These are phyloP conservation scores for Distichodus sexfasciatus DNA, from an alignment of 2,797 vertebrate genomes.

Conservation along the genomic window DNA sequence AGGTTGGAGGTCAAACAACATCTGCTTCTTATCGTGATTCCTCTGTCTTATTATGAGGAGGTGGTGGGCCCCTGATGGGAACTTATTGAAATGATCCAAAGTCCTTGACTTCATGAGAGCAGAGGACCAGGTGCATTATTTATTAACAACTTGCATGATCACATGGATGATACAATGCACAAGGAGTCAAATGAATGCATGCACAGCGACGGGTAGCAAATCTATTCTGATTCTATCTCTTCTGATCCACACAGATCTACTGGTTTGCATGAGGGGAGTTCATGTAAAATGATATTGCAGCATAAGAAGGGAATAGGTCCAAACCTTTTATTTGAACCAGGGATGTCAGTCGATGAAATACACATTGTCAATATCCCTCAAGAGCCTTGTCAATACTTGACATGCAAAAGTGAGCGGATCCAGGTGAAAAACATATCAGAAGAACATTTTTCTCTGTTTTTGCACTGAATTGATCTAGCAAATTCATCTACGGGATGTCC, in stretches of 20 bases:
- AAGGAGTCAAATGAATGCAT: background rate
- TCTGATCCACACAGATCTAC: background rate
- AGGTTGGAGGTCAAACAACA: conserved; percentile 9
- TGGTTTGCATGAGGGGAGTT: background rate
- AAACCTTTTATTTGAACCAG: background rate
- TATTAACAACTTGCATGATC: background rate
- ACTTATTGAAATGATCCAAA: conserved; percentile 1
- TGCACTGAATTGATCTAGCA: background rate
- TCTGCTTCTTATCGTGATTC: conserved; percentile 1
- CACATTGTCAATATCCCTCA: conserved; percentile 1
- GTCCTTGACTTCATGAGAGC: background rate
- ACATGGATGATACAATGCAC: background rate
- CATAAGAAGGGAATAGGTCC: background rate
- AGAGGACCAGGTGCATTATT: background rate
- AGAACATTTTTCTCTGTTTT: background rate
- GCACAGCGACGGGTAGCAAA: background rate
- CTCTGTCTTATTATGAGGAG: background rate
- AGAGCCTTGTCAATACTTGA: background rate
- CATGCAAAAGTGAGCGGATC: conserved; percentile 1
- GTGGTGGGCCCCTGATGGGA: conserved; percentile 1
- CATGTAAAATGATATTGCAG: background rate
- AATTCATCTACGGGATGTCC: background rate
- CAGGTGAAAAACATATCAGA: background rate
- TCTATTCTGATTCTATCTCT: background rate
- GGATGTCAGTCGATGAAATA: conserved; percentile 5